These are phyloP conservation scores for Epicampocera succincta DNA, from an alignment of 2,888 invertebrate species.

Conservation along the genomic window DNA sequence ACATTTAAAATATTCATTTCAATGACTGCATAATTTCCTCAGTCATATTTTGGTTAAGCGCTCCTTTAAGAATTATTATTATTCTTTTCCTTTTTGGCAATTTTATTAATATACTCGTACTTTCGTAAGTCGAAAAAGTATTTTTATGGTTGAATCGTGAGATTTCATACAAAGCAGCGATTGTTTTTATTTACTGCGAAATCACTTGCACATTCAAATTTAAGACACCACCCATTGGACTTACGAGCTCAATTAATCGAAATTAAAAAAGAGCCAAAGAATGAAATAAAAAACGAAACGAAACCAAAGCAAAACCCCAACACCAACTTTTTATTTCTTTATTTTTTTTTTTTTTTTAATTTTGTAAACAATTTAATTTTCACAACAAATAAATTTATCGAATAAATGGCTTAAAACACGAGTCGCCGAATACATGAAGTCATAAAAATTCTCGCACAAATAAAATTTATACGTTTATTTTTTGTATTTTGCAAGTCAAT, in stretches of 20 bases:
- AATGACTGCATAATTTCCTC: conserved; percentile 45
- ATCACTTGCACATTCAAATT: conserved; percentile 20
- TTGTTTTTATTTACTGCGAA: conserved; percentile 38
- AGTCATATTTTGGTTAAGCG: not conserved
- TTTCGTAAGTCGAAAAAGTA: conserved; percentile 63
- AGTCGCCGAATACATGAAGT: conserved; percentile 71
- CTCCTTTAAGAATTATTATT: conserved; percentile 10
- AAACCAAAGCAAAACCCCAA: conserved; percentile 18
- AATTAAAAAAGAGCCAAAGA: conserved; percentile 28
- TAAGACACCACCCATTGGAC: conserved; percentile 28
- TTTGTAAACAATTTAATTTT: conserved; percentile 69
- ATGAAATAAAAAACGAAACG: conserved; percentile 21
- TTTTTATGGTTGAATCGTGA: conserved; percentile 79
- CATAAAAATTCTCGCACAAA: conserved; percentile 78
- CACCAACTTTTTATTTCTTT: no score
- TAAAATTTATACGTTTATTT: conserved; percentile 59
- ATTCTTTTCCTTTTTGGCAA: conserved; percentile 22
- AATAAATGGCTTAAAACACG: conserved; percentile 48
- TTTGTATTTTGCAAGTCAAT: conserved; percentile 13
- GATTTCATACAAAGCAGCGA: conserved; percentile 75
- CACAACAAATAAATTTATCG: conserved; percentile 50
- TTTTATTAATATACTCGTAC: conserved; percentile 19
- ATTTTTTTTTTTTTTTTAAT: conserved; percentile 34
- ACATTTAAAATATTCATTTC: conserved; percentile 10
- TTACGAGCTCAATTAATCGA: conserved; percentile 58